Conservation (phyloP, 2,797 vertebrate species). For the Heliangelus exortis region DNA sequence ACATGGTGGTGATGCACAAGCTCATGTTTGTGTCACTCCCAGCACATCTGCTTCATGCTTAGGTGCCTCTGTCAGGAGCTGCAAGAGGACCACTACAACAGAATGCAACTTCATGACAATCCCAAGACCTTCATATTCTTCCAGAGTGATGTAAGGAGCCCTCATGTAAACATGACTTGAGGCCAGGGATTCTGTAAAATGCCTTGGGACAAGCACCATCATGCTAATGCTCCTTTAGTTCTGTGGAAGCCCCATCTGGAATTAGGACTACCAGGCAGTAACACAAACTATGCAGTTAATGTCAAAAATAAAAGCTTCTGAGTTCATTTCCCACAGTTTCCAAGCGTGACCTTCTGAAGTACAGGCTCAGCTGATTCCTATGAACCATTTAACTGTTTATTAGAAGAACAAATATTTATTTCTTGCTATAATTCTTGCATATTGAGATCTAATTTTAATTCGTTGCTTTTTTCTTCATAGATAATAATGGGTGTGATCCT, state of each 20-base stretch:
- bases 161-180: conserved; percentile 20
- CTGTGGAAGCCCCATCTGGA: neutral
- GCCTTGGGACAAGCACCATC: neutral
- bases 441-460: neutral
- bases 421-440: neutral
- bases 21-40: neutral
- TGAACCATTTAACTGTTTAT: neutral
- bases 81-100: neutral
- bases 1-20: rapidly evolving
- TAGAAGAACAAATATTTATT: neutral
- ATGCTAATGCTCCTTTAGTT: neutral
- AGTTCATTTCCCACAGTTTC: conserved; percentile 40
- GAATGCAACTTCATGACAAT: neutral
- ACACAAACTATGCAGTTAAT: conserved; percentile 3
- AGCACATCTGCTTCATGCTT: neutral
- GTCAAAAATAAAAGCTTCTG: conserved; percentile 19
- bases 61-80: neutral
- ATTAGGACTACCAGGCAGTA: neutral
- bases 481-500: conserved; percentile 98
- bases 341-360: neutral
- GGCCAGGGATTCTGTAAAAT: neutral
- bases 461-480: conserved; percentile 71
- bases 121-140: neutral
- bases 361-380: neutral
- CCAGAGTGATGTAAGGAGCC: neutral